phyloP scores from a whole-genome alignment of 2,113 vertebrate species.

The Alligator mississippiensis region DNA sequence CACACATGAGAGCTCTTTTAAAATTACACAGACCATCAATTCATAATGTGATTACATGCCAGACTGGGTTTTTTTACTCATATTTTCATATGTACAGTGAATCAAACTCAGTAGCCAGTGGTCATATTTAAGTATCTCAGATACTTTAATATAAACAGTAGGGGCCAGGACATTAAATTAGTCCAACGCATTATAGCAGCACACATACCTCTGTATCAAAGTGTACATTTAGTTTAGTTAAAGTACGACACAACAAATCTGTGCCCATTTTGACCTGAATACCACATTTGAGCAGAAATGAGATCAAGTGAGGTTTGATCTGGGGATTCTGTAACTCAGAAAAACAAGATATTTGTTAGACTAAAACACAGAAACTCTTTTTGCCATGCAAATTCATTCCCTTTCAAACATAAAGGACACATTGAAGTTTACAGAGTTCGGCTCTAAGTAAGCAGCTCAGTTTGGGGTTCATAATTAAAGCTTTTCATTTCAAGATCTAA shows the following conservation, averaged over 20 bases:
- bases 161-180: conserved; percentile 1
- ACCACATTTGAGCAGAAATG: not conserved
- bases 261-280: not conserved
- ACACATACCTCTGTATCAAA: not conserved
- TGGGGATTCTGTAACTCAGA: not conserved
- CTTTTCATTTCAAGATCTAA: conserved; percentile 53
- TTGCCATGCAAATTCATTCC: not conserved
- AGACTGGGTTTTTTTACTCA: not conserved
- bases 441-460: not conserved
- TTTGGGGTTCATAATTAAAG: conserved; percentile 17
- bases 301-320: not conserved
- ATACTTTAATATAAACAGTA: conserved; percentile 20
- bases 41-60: not conserved
- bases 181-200: not conserved
- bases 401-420: not conserved
- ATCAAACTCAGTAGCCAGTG: not conserved
- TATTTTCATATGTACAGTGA: conserved; percentile 26
- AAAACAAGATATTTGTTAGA: not conserved
- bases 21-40: not conserved
- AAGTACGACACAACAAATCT: not conserved
- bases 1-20: not conserved
- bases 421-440: not conserved
- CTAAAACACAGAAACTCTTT: not conserved
- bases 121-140: conserved; percentile 32
- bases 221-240: not conserved